Base-by-base conservation (phyloP, 23 tunicate species). In the Trididemnum miniatum region DNA sequence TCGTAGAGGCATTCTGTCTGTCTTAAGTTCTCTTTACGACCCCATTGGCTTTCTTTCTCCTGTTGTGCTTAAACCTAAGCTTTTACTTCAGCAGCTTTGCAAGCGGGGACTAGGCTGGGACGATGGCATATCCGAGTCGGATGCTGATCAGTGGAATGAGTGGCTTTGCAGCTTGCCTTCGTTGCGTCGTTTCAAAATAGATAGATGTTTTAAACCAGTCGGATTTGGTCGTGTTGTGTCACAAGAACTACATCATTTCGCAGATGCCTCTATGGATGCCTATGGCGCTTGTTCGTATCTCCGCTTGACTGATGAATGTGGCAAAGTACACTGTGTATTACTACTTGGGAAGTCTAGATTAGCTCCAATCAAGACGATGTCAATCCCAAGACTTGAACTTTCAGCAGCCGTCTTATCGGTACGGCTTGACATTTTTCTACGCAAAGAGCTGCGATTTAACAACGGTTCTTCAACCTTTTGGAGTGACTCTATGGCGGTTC, bases 41-140 rank as follows among this genome's bases (percentile, higher is more conserved):
- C 83, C 83, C 5, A 31, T 82, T 9, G 78, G 77, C 5, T 67
- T 82, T 67, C 37, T 82, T 1, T 4, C 71, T 26, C 87, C 81
- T 33, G 80, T 72, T 29, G 35, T 73, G 2, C 64, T 82, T 25
- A n/a, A 33, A 18, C 44, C 40, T 2, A 82, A 82, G 40, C 20
- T 35, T 57, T 59, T 82, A 0, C 35, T 71, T 26, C 81, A 83
- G 22, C 34, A 25, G 1, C 34, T 83, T 51, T 51, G 44, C 35
- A 73, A 52, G 30, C 33, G 31, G 33, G 32, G 34, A 1, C 50
- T 35, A 25, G 34, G 33, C 2, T 83, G 82, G 81, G 87, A 73
- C 35, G 71, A 72, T 33, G 65, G 30, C 9, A 73, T 73, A 26
- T 18, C 62, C 1, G 78, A 72, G 22, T 12, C 38, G 5, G 52